Conservation (phyloP, 2,888 invertebrate genomes). For the Pimpla rufipes region DNA sequence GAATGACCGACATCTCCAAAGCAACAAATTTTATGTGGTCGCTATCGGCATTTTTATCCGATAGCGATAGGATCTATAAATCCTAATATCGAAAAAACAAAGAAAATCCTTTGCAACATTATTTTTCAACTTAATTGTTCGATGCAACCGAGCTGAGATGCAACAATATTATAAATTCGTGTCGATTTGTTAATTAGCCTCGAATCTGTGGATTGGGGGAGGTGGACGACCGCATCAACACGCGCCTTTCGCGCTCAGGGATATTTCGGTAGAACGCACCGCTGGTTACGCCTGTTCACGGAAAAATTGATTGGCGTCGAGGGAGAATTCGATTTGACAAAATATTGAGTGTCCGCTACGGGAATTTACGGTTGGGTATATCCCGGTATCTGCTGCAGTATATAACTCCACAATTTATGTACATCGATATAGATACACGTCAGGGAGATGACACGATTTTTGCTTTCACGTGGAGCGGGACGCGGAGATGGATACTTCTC, state of each 20-base stretch:
- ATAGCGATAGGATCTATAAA: too few relatives aligned
- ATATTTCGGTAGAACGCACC: constrained; percentile 5
- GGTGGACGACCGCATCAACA: background rate
- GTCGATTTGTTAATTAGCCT: constrained; percentile 44
- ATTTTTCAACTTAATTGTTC: too few relatives aligned
- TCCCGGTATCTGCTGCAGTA: background rate
- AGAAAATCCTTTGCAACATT: too few relatives aligned
- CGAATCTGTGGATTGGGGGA: background rate
- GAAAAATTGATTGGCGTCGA: constrained; percentile 41
- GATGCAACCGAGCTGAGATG: background rate
- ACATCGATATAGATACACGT: background rate
- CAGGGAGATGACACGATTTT: background rate
- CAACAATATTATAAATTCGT: constrained; percentile 16
- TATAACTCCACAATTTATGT: background rate
- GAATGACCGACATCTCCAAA: too few relatives aligned
- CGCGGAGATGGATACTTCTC: background rate
- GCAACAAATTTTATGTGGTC: too few relatives aligned
- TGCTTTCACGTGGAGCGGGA: background rate
- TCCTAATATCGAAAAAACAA: too few relatives aligned
- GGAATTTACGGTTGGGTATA: constrained; percentile 7
- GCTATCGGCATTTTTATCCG: too few relatives aligned
- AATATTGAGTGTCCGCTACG: constrained; percentile 35
- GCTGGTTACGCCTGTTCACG: constrained; percentile 6
- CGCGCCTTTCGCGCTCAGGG: constrained; percentile 8
- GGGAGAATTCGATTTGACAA: constrained; percentile 25